Conservation (phyloP, 2,888 invertebrate genomes). For the Sinohyriopsis cumingii region DNA sequence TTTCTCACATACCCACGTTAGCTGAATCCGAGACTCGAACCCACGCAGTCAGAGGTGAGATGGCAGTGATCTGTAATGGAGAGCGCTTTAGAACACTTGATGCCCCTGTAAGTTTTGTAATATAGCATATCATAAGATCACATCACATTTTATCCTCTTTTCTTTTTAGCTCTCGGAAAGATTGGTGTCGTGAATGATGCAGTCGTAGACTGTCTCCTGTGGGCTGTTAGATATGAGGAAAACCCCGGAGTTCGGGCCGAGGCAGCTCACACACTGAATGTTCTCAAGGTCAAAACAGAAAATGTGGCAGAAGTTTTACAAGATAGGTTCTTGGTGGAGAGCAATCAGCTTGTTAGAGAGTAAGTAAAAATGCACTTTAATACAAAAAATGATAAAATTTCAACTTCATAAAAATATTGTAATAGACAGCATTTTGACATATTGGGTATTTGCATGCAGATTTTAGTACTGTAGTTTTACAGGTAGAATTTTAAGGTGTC, state of each 20-base stretch:
- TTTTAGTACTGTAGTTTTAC: no score
- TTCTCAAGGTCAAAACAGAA: slow-evolving; percentile 55
- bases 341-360: slow-evolving; percentile 64
- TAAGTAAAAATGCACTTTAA: slow-evolving; percentile 41
- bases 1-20: no score
- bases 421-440: no score
- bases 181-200: slow-evolving; percentile 59
- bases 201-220: slow-evolving; percentile 64
- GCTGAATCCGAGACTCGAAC: no score
- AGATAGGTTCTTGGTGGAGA: slow-evolving; percentile 69
- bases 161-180: slow-evolving; percentile 65
- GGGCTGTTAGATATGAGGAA: slow-evolving; percentile 70
- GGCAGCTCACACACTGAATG: slow-evolving; percentile 67
- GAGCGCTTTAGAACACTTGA: no score
- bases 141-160: no score
- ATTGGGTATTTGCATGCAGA: no score
- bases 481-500: no score
- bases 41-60: no score
- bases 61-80: no score
- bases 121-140: no score
- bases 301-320: slow-evolving; percentile 67
- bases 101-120: no score
- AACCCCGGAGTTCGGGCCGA: slow-evolving; percentile 68
- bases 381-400: neutral
- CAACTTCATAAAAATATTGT: neutral